Conservation (phyloP, 2,113 vertebrate genomes). For the Cyanoliseus patagonus region DNA sequence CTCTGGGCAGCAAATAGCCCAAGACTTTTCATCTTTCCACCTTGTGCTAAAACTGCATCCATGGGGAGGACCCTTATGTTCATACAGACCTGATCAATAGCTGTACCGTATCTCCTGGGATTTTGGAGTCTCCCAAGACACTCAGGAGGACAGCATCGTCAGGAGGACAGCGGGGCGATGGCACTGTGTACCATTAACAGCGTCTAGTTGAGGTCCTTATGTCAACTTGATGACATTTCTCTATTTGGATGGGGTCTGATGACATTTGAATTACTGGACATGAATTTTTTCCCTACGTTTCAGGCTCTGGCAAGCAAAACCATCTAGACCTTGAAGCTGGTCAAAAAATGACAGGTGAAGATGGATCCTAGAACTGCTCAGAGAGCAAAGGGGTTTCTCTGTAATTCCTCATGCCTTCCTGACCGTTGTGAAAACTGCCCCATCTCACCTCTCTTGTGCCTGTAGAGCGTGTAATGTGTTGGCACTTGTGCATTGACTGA, state of each 20-base stretch:
- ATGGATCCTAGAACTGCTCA: neutral
- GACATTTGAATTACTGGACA: neutral
- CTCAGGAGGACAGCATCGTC: fast-evolving
- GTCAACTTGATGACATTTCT: neutral
- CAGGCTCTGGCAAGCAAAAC: neutral
- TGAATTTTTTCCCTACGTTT: neutral
- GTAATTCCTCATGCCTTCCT: neutral
- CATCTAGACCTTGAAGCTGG: neutral
- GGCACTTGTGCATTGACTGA: neutral
- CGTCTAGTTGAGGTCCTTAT: neutral
- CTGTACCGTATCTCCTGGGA: neutral
- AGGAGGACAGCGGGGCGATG: neutral
- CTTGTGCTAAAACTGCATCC: neutral
- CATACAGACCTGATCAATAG: neutral
- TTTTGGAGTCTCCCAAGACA: neutral
- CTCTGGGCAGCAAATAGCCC: neutral
- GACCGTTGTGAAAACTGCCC: neutral
- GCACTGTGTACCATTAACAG: fast-evolving
- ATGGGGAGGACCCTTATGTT: neutral
- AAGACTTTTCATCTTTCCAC: neutral
- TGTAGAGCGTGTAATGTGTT: neutral
- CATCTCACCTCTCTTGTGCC: neutral
- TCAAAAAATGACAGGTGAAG: neutral
- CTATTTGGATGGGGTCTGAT: neutral
- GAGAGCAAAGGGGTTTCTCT: neutral